Conservation (phyloP, 2,797 vertebrate genomes). For the Premnoplex brunnescens region DNA sequence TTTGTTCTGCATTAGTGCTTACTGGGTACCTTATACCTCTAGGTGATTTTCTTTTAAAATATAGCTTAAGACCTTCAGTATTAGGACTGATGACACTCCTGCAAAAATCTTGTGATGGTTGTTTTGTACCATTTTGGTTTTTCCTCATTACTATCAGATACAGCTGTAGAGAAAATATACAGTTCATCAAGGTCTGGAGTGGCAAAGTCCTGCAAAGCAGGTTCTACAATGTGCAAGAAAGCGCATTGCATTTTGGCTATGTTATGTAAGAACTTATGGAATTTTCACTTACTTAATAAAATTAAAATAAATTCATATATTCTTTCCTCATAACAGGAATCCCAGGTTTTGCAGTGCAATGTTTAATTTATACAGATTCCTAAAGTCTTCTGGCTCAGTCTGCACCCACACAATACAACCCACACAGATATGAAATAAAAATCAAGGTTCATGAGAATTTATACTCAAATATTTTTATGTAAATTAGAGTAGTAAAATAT, state of each 20-base stretch:
- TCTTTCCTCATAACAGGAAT: not conserved
- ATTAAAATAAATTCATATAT: not conserved
- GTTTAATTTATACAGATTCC: not conserved
- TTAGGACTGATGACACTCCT: not conserved
- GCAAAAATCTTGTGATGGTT: not conserved
- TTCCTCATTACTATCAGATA: not conserved
- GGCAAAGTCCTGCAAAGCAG: not conserved
- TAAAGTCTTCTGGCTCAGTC: not conserved
- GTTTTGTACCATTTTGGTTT: not conserved
- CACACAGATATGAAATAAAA: not conserved
- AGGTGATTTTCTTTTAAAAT: not conserved
- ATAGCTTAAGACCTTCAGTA: not conserved
- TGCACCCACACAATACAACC: not conserved
- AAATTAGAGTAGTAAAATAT: not conserved
- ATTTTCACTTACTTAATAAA: not conserved
- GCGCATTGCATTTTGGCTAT: not conserved
- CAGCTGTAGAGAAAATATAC: not conserved
- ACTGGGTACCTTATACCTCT: not conserved
- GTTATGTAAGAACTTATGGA: not conserved
- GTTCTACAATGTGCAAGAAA: not conserved
- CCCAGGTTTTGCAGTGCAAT: not conserved
- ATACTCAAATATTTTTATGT: not conserved
- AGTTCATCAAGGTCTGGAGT: not conserved
- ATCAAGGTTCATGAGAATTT: not conserved
- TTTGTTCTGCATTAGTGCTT: not conserved